phyloP scores from a whole-genome alignment of 2,113 vertebrate genomes.

The Sardina pilchardus region DNA sequence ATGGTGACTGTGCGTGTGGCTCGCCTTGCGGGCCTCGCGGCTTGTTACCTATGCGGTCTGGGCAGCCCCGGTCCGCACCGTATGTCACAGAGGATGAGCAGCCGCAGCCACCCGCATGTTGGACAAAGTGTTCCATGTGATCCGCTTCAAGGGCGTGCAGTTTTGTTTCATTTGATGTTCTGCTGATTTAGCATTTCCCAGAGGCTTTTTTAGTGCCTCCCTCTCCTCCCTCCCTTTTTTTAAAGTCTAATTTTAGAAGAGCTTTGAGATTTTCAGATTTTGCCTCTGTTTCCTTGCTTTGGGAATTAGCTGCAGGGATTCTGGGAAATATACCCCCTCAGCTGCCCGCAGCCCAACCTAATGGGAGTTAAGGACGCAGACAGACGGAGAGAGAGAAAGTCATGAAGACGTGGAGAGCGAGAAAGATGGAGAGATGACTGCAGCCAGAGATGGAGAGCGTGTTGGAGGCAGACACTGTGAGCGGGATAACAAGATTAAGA shows the following conservation, averaged over 20 bases:
- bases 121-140: neutral
- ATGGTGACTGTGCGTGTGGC: neutral
- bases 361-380: neutral
- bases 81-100: neutral
- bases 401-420: neutral
- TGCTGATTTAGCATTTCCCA: neutral
- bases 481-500: constrained; percentile 34
- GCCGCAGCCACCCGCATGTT: neutral
- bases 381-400: too few relatives aligned
- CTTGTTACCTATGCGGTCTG: too few relatives aligned
- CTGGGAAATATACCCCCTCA: neutral
- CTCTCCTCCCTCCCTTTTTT: neutral
- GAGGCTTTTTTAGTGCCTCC: neutral
- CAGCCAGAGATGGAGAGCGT: neutral
- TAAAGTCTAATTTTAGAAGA: neutral
- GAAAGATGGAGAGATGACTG: neutral
- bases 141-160: neutral
- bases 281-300: neutral
- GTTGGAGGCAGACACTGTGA: neutral
- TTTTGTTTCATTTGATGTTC: neutral
- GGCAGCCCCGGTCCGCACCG: neutral
- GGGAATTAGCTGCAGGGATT: neutral
- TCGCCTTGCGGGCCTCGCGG: too few relatives aligned
- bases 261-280: constrained; percentile 1
- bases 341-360: neutral